Base-by-base conservation (phyloP, 2,797 vertebrate species). In the Pipistrellus nathusii region DNA sequence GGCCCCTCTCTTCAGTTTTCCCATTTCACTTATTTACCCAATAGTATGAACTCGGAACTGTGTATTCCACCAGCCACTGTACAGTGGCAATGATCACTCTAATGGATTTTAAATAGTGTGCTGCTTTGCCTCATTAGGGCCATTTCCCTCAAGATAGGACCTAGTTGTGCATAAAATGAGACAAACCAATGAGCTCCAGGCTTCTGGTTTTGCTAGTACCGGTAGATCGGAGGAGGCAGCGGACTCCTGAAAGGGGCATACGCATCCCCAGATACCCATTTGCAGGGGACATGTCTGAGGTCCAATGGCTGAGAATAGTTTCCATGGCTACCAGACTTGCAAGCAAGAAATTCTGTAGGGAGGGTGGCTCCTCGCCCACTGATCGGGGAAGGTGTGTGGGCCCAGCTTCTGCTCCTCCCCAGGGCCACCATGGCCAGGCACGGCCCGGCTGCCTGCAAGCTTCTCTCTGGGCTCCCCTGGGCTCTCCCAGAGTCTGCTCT, bases 321-420 rank as follows among this genome's bases (percentile, higher is more conserved):
- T 98, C 98, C 98, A 98, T 98, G 98, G 98, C 97, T 96, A 96
- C 91, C 86, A 97, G 97, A 98, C 98, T 98, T 98, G 97, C 98
- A 97, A 98, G 96, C 96, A 98, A 98, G 97, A 98, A 98, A 98
- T 96, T 97, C 97, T 96, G 97, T 97, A 97, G 98, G 83, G 95
- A 98, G 98, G 98, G 98, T 97, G 98, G 98, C 99, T 99, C 98
- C 98, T 98, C 97, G 97, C 94, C 95, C 98, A 97, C 94, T 98
- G 98, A 98, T 98, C 93, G 96, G 95, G 83, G 82, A 55, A 90
- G 91, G 95, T 85, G 96, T 97, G 98, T 96, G 97, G 96, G 97
- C 94, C 18, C 23, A 20, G 38, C 30, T 83, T 25, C 44, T 17
- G 48, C 30, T 76, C 95, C 97, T 69, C 96, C 91, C 95, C 95